These are phyloP conservation scores for Lepidonotus clava DNA, from an alignment of 2,888 invertebrate genomes.

Conservation along the genomic window DNA sequence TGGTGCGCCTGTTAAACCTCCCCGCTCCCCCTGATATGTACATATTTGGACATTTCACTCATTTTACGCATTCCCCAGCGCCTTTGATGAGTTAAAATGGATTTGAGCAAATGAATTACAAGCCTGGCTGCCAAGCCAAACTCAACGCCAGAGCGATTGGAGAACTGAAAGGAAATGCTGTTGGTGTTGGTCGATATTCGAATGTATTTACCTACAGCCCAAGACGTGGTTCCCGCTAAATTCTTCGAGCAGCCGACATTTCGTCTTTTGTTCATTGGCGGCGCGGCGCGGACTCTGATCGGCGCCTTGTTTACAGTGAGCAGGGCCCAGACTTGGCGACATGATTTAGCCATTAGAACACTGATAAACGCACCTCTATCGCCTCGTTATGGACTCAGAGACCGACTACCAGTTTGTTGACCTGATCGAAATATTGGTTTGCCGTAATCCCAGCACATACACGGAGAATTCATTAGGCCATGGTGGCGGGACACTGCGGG, in stretches of 20 bases:
- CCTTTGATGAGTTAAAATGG: conserved; percentile 35
- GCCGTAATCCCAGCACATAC: conserved; percentile 1
- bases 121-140: not conserved
- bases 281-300: conserved; percentile 26
- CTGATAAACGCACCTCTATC: conserved; percentile 22
- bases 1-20: not conserved
- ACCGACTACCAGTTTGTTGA: conserved; percentile 6
- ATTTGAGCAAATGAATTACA: conserved; percentile 11
- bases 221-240: not conserved
- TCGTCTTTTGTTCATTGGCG: not conserved
- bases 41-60: conserved; percentile 43
- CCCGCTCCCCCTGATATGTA: not conserved
- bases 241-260: conserved; percentile 2
- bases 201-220: not conserved
- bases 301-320: not conserved
- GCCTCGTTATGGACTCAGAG: not conserved
- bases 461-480: conserved; percentile 15
- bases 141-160: not conserved
- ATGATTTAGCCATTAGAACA: conserved; percentile 16
- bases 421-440: conserved; percentile 8
- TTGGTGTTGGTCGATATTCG: not conserved
- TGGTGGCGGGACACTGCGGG: not conserved
- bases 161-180: not conserved
- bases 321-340: not conserved
- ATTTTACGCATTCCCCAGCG: conserved; percentile 24